Base-by-base conservation (phyloP, 2,113 vertebrate species). In the Xiphias gladius region DNA sequence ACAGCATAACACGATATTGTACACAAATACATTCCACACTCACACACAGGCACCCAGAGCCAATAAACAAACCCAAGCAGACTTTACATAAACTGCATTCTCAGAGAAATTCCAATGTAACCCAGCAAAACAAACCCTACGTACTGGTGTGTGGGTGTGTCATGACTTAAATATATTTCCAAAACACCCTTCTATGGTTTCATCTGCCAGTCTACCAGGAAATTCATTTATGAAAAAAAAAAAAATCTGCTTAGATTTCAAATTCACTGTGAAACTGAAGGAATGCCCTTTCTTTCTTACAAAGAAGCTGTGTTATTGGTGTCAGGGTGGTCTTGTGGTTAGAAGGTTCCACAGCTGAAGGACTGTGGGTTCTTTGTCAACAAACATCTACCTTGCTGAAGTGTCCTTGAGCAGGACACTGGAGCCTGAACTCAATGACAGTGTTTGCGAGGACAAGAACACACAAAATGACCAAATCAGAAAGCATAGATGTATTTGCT, bases 321-420 rank as follows among this genome's bases (percentile, higher is more conserved):
- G 4, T 64, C 85, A 11, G 83, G 89, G 88, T 92, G 90, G 91
- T 90, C 86, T 54, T 57, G 81, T 55, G 86, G 91, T 87, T 72
- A 52, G 46, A 68, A 14, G 67, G 39, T n/a, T 24, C 64, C 70
- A 26, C 76, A 63, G 78, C 82, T 61, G 46, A 64, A 64, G 71
- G 46, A 83, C 48, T 68, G 66, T 26, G 55, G 57, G 17, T 30
- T 64, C 73, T 84, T 88, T 84, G 55, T 74, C 80, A 69, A 16
- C 48, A 79, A 72, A 63, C 71, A 71, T 84, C 52, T 59, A 62
- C 59, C 2, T 71, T 52, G 16, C 41, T 58, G 24, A 70, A 57
- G 83, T 73, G 82, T 82, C 81, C 68, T 62, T 52, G 39, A 86
- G 83, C 64, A 71, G 79, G 58, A 79, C 46, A 2, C n/a, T 1